These are phyloP conservation scores for Diaperis boleti DNA, from an alignment of 2,888 invertebrate species.

Conservation along the genomic window DNA sequence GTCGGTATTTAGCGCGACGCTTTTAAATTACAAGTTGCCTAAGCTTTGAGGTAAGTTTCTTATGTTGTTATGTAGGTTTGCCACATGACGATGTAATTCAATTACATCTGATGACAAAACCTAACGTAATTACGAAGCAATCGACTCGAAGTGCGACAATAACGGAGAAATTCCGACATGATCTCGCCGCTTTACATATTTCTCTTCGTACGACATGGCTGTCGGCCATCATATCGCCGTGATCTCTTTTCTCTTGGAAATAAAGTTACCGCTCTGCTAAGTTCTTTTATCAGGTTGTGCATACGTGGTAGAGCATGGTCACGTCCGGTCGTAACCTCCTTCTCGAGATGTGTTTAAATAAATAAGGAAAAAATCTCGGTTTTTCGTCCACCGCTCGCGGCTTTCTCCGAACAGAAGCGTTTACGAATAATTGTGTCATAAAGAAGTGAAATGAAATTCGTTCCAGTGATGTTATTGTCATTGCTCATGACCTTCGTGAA, in stretches of 20 bases:
- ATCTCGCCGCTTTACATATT: constrained; percentile 2
- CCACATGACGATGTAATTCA: too few species aligned
- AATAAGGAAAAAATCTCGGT: constrained; percentile 5
- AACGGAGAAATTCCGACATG: constrained; percentile 1
- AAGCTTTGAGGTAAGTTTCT: too few species aligned
- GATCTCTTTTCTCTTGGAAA: constrained; percentile 17
- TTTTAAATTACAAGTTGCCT: too few species aligned
- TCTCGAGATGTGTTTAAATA: constrained; percentile 25
- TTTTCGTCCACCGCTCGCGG: not conserved
- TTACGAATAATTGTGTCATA: constrained; percentile 3
- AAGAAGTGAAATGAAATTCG: constrained; percentile 1
- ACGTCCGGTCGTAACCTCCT: constrained; percentile 22
- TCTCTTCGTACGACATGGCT: constrained; percentile 3
- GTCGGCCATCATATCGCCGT: constrained; percentile 9
- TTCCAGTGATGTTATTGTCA: constrained; percentile 8
- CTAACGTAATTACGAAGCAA: not conserved
- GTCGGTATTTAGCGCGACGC: too few species aligned
- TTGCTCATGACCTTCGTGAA: constrained; percentile 10
- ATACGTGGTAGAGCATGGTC: constrained; percentile 21
- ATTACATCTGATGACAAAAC: too few species aligned
- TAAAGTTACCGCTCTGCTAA: constrained; percentile 16
- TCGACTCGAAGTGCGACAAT: not conserved
- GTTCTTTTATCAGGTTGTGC: constrained; percentile 20
- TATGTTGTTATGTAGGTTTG: too few species aligned
- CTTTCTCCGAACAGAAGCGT: not conserved